Evolutionary conservation across 2,888 invertebrate species (phyloP), one percentile per base, ranked within the genome.

Genomic region (Euproctis similis): DNA sequence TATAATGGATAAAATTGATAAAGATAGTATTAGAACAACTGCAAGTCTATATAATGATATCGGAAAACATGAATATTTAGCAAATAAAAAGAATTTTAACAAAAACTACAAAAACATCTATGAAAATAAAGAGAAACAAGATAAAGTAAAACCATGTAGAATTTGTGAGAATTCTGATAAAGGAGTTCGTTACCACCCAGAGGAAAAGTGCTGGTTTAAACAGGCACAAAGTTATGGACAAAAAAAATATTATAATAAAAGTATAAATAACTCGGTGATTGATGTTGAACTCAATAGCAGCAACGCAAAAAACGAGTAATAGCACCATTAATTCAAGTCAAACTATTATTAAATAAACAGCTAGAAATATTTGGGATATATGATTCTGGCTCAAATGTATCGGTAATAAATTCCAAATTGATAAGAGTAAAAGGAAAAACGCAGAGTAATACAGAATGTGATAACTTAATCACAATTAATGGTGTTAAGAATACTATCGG

Each of bases 331-430:
- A 14, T 14, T 4, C 3, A 14, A 14, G 14, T 14, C 14, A 14
- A 14, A 14, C 14, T 14, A 34, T 2, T 33, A 26, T 10, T 53
- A 31, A 49, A 53, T 48, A 36, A 53, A 9, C 37, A 27, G 2
- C 20, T 50, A 28, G 24, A 54, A 29, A 26, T 16, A 8, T 22
- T 4, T 0, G 53, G 50, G 18, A 24, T 53, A 8, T 54, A 57
- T 42, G 54, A 57, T 30, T 51, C 53, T 10, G 53, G 57, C 2
- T 57, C 53, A 3, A 52, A 57, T 40, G 43, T 56, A 2, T 44
- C 45, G 6, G 31, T 54, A 26, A 53, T 53, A 12, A 57, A 51
- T 40, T 37, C 49, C 12, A 50, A 18, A 30, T 35, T 26, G 8
- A 9, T 27, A n/a, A 10, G 3, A 4, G 1, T 27, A 10, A 27